A percentile compares a stretch with the other conserved stretches of the same genome.
Conservation (phyloP, 1,140 invertebrate species). For the Hermetia illucens region DNA sequence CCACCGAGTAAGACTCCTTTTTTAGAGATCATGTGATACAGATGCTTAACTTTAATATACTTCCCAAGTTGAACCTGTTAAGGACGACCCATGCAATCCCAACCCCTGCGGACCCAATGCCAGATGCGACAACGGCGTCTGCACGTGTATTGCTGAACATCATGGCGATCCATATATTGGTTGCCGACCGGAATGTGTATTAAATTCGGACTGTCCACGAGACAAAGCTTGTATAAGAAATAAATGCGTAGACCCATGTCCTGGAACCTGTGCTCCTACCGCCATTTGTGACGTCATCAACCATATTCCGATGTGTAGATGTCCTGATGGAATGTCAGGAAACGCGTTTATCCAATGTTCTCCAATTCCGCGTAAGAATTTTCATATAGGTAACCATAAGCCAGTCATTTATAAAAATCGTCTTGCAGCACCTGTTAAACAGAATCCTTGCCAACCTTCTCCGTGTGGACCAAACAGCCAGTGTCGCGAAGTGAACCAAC, state of each 20-base stretch:
- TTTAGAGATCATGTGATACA: too few species aligned
- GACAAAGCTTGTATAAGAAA: conserved; percentile 61
- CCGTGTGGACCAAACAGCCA: conserved; percentile 63
- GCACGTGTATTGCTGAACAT: conserved; percentile 60
- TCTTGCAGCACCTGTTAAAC: conserved; percentile 32
- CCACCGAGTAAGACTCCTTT: conserved; percentile 26
- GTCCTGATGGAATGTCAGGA: conserved; percentile 54
- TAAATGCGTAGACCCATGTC: conserved; percentile 67
- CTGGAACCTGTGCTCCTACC: conserved; percentile 60
- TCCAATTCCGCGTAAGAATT: conserved; percentile 31
- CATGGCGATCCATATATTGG: conserved; percentile 71
- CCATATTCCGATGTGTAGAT: conserved; percentile 61
- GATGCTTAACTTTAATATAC: too few species aligned
- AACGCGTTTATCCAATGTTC: conserved; percentile 41
- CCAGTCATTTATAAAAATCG: conserved; percentile 36
- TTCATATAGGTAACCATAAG: neutral
- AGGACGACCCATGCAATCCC: conserved; percentile 42
- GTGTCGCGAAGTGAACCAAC: conserved; percentile 41
- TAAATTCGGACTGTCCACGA: conserved; percentile 61
- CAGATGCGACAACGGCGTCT: conserved; percentile 60
- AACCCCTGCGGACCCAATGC: conserved; percentile 65
- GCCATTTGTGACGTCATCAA: conserved; percentile 60
- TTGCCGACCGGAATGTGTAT: conserved; percentile 69
- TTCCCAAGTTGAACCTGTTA: too few species aligned
- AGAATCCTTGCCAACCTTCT: conserved; percentile 53